These are phyloP conservation scores for Harpagus bidentatus DNA, from an alignment of 2,113 vertebrate genomes.

Conservation along the genomic window DNA sequence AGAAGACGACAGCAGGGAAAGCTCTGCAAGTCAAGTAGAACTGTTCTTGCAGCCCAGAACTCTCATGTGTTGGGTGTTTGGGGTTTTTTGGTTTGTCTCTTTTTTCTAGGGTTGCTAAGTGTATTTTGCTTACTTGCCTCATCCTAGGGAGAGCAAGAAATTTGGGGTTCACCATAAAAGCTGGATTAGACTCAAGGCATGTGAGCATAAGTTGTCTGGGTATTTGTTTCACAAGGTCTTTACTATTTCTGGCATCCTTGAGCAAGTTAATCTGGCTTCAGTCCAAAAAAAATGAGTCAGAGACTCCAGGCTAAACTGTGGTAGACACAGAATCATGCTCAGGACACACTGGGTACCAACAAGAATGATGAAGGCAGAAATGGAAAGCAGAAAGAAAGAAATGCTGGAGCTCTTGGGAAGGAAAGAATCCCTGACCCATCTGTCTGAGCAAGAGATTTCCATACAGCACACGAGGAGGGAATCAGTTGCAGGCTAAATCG, in stretches of 20 bases:
- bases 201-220: not conserved
- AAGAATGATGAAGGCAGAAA: not conserved
- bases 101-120: not conserved
- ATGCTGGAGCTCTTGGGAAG: not conserved
- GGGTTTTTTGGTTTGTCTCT: not conserved
- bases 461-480: accelerated
- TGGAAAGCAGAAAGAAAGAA: not conserved
- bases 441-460: not conserved
- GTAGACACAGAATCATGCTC: not conserved
- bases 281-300: not conserved
- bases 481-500: not conserved
- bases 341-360: not conserved
- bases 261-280: not conserved
- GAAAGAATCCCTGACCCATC: not conserved
- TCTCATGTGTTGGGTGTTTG: not conserved
- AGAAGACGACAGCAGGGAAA: not conserved
- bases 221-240: not conserved
- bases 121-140: not conserved
- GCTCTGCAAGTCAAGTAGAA: not conserved
- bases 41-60: not conserved
- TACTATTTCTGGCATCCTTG: not conserved
- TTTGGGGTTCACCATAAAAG: not conserved
- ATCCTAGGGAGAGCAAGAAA: not conserved
- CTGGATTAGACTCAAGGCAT: not conserved
- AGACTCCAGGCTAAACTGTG: not conserved